phyloP scores from a whole-genome alignment of 1,140 invertebrate genomes.

The Drosophila orena region DNA sequence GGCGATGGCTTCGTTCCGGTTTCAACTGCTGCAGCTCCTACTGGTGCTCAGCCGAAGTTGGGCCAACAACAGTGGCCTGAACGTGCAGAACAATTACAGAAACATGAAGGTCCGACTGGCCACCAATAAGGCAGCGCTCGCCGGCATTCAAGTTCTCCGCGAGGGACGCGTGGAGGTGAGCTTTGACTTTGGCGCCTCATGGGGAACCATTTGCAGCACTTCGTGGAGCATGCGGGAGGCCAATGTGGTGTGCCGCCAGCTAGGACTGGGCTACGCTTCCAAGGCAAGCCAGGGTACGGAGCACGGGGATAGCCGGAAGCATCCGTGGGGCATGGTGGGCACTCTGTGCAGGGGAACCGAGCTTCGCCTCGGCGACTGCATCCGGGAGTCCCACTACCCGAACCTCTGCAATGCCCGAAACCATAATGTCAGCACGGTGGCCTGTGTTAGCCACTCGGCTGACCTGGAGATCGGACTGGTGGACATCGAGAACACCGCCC shows the following conservation, averaged over 20 bases:
- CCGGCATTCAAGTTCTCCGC: slow-evolving; percentile 13
- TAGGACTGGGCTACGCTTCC: slow-evolving; percentile 91
- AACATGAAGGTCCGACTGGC: slow-evolving; percentile 69
- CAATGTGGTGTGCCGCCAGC: slow-evolving; percentile 91
- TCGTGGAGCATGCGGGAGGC: slow-evolving; percentile 94
- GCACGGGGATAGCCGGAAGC: slow-evolving; percentile 87
- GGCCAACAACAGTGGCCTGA: slow-evolving; percentile 39
- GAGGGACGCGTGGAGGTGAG: slow-evolving; percentile 86
- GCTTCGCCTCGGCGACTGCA: slow-evolving; percentile 88
- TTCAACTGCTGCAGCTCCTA: slow-evolving; percentile 14
- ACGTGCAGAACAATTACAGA: slow-evolving; percentile 62
- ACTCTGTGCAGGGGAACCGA: slow-evolving; percentile 92
- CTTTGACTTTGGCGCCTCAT: slow-evolving; percentile 86
- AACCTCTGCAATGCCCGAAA: slow-evolving; percentile 85
- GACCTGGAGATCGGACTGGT: slow-evolving; percentile 93
- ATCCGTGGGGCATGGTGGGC: slow-evolving; percentile 88
- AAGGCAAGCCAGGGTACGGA: slow-evolving; percentile 87
- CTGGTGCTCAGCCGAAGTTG: slow-evolving; percentile 4
- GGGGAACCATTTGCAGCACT: slow-evolving; percentile 94
- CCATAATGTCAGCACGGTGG: slow-evolving; percentile 90
- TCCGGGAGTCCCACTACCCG: slow-evolving; percentile 86
- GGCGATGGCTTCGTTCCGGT: slow-evolving; percentile 39
- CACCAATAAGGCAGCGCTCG: slow-evolving; percentile 5
- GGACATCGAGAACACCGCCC: slow-evolving; percentile 91
- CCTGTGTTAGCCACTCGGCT: slow-evolving; percentile 90